These are phyloP conservation scores for Tragulus kanchil DNA, from an alignment of 2,113 vertebrate species.

Conservation along the genomic window DNA sequence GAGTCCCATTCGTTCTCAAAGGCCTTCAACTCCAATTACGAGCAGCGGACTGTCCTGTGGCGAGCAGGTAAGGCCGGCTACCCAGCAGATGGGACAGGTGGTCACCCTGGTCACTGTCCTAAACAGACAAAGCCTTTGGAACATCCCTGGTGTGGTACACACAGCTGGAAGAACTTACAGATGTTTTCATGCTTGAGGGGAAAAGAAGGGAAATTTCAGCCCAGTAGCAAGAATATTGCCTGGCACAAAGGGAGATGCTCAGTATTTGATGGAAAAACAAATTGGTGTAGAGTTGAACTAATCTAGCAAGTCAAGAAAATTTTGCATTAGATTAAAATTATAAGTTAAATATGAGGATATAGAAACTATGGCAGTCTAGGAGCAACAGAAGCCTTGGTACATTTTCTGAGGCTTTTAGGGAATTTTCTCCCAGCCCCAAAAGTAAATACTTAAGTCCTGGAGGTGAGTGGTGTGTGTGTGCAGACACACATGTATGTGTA, in stretches of 20 bases:
- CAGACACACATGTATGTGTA: neutral
- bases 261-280: neutral
- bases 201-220: neutral
- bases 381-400: neutral
- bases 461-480: neutral
- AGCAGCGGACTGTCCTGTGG: constrained; percentile 97
- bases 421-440: neutral
- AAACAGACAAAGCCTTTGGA: neutral
- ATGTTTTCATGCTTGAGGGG: neutral
- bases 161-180: neutral
- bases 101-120: neutral
- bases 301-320: constrained; percentile 6
- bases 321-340: constrained; percentile 2
- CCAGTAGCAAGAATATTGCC: neutral
- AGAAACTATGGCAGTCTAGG: neutral
- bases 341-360: neutral
- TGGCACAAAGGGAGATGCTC: neutral
- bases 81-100: neutral
- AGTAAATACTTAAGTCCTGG: neutral
- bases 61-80: constrained; percentile 92
- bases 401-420: neutral
- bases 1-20: constrained; percentile 98
- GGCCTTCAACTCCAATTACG: constrained; percentile 98
- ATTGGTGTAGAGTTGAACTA: neutral
- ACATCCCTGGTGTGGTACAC: neutral